Base-by-base conservation (phyloP, 1,140 invertebrate species). In the Drosophila gunungcola region DNA sequence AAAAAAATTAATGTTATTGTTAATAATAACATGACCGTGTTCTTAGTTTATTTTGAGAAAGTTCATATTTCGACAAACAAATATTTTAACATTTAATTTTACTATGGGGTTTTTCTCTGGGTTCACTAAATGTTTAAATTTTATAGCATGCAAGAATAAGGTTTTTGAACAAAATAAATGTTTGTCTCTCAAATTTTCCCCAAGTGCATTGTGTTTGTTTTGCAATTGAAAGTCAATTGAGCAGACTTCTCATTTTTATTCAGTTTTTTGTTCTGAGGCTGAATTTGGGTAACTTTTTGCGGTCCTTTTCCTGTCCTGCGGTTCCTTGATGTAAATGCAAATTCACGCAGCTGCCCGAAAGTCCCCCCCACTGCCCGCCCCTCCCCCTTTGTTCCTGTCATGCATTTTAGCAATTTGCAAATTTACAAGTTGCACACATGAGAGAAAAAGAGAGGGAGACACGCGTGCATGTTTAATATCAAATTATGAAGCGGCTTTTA, bases 321-420 rank as follows among this genome's bases (percentile, higher is more conserved):
- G 46, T 73, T 73, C 46, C 65, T 57, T 45, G 53, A 72, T 72
- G 68, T 72, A 72, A 72, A 72, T 70, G 68, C 68, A 72, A 72
- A 72, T 72, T 72, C 64, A 70, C 67, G 65, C 67, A 70, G 67
- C 52, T 69, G 64, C 65, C 53, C 54, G 41, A 38, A 32, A 34
- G 29, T 9, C 53, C 16, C 25, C 36, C 3, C 3, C 21, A 10
- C 1, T 10, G 7, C 12, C 21, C 2, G 3, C 16, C 3, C 63
- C 10, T 29, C 42, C 3, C 41, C 16, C 43, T 63, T 79, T 52
- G 57, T 62, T 68, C 57, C 82, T 81, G 75, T 86, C 83, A 79
- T 83, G 83, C 75, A 65, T 86, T 82, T 88, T 69, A 80, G 83
- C 83, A 88, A 88, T 88, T 88, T 88, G 84, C 83, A 88, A 88